Evolutionary conservation across 2,797 vertebrate species (phyloP), one percentile per base, ranked within the genome.

Genomic region (Coreius guichenoti): DNA sequence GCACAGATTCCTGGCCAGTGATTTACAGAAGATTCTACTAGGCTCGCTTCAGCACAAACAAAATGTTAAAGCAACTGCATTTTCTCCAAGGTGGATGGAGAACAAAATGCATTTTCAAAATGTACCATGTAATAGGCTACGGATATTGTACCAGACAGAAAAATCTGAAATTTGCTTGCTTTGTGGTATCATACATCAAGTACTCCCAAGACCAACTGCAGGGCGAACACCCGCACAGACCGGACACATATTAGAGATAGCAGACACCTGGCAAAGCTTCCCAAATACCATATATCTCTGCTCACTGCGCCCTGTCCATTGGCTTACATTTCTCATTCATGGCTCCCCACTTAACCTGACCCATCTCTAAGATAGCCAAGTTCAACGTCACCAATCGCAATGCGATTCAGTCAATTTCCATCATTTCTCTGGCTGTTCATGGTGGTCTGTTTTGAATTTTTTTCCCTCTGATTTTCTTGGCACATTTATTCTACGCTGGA

Each of bases 391-490:
- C 82, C 74, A 80, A 58, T 82, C 23, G 36, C 73, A 78, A 76
- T 54, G 82, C 2, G n/a, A 69, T 74, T 73, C 86, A 81, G 65
- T 70, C 86, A 19, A 83, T 85, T 88, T 87, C 81, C 82, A 80
- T 80, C 14, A 67, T 80, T 76, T 82, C 79, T 75, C 33, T 26
- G 54, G 81, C 63, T 77, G 68, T 49, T 87, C 39, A 47, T 43
- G 83, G 84, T 85, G 86, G 86, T 86, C 87, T 83, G 83, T 63
- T 85, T 63, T 76, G 76, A 80, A 74, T 72, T 70, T 75, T 51
- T 72, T n/a, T 67, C 36, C 43, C 47, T 73, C n/a, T 77, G 80
- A 85, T 83, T 83, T 86, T 84, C 80, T 88, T 87, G 84, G 81
- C 86, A 86, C 86, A 36, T 58, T 78, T 80, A 54, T 67, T 76